Percentiles rank a stretch among this genome's conserved stretches.
These are phyloP conservation scores for Anguilla japonica DNA, from an alignment of 2,113 vertebrate genomes.

Conservation along the genomic window DNA sequence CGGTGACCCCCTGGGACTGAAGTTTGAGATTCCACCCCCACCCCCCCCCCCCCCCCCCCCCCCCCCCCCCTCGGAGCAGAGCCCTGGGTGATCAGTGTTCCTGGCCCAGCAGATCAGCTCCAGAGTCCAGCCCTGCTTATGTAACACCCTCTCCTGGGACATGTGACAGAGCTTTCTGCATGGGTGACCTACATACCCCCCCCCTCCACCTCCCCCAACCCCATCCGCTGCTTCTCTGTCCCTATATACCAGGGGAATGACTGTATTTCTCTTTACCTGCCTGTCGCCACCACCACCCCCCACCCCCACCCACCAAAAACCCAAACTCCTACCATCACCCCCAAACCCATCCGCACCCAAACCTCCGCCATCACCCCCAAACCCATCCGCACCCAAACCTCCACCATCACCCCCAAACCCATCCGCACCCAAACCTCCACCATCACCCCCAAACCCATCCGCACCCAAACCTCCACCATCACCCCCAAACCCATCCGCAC, in stretches of 20 bases:
- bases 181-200: conserved; percentile 60
- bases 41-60: conserved; percentile 16
- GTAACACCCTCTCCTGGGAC: conserved; percentile 64
- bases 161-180: conserved; percentile 58
- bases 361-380: no score
- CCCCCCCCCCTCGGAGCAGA: neutral
- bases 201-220: neutral
- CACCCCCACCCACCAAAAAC: no score
- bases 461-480: neutral
- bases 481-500: neutral
- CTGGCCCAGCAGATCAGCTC: neutral
- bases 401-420: neutral
- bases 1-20: no score
- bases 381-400: no score
- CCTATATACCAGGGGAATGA: no score
- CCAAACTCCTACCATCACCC: neutral
- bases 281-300: no score
- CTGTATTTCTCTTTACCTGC: neutral
- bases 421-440: neutral
- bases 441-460: no score
- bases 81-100: neutral
- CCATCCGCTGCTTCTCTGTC: no score
- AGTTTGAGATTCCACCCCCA: no score
- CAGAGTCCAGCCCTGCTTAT: conserved; percentile 66
- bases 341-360: neutral